Evolutionary conservation across 2,113 vertebrate genomes (phyloP), one percentile per base, ranked within the genome.

Genomic region (Salvator merianae): DNA sequence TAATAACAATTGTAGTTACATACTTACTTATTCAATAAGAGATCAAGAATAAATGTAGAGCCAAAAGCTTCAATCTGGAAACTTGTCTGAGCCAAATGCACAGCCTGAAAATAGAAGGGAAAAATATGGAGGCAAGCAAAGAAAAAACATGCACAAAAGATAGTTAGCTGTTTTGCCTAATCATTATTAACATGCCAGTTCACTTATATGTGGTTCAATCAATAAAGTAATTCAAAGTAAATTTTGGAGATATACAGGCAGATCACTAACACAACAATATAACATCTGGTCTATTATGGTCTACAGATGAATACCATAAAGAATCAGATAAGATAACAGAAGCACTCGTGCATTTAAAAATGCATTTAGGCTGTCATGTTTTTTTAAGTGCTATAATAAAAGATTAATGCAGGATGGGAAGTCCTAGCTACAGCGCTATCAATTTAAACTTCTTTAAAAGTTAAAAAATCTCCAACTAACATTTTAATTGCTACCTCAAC

Each of bases 41-140:
- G 96, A 94, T 99, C 99, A 96, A 99, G 97, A 95, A 98, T 96
- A 94, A 99, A 99, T 94, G 94, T 97, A 92, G 97, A 97, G 82
- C 97, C 97, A 90, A 99, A 99, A 68, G 98, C 98, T 89, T 99
- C 97, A 87, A 99, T 96, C 92, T 99, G 98, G 96, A 99, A 99
- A 94, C 97, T 99, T 90, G 97, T 96, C 91, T 98, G 98, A 89
- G 99, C 97, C 88, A 99, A 97, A 93, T 99, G 98, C 85, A 99
- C 95, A 83, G 96, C 95, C 99, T 99, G 93, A 50, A 92, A 88
- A 93, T 76, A 93, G 71, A 91, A 93, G 91, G 76, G 93, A 72
- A 93, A 24, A 88, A 40, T 32, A 20, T 36, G n/a, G 71, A 82
- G 85, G 68, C 62, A 88, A 22, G 62, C 30, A 40, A 47, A 26